Base-by-base conservation (phyloP, 2,797 vertebrate species). In the Oreonectes daqikongensis region DNA sequence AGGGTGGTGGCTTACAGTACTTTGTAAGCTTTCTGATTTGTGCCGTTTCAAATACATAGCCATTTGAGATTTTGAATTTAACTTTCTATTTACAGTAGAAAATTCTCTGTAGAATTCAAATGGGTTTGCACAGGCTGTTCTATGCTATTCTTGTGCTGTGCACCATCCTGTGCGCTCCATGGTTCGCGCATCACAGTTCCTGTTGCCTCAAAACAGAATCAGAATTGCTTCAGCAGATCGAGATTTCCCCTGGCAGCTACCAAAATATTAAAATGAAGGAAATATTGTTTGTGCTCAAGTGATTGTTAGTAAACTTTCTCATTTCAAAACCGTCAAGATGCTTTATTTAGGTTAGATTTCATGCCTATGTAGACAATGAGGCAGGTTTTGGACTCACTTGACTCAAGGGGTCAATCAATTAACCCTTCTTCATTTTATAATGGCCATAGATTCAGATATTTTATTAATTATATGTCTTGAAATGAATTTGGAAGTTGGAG, bases 401-500 rank as follows among this genome's bases (percentile, higher is more conserved):
- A 11, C 63, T 69, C 52, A 68, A 38, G 38, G n/a, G 65, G 20
- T 69, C 42, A 59, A 30, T 57, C 7, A 48, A 48, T 68, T 76
- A 61, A 76, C 30, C 40, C 28, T 22, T 60, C 14, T 38, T 69
- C 50, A 24, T 11, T 8, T 35, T 61, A 14, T 59, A 68, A 65
- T 67, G 44, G 40, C 40, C 73, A 60, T 18, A 46, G 40, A 59
- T 38, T 59, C 20, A 2, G 40, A 35, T 15, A 15, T 74, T 65
- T 48, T 53, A 48, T 59, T 68, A 75, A 75, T 76, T 60, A 68
- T 59, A 60, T 50, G 46, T 68, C 20, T 67, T 20, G 14, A 75
- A 22, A 46, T 67, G 52, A 67, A 32, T 8, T 61, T 5, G 18
- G 32, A 30, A 35, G 40, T 30, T 60, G 26, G 40, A 26, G 53